These are phyloP conservation scores for Callocephalon fimbriatum DNA, from an alignment of 2,113 vertebrate genomes.

Conservation along the genomic window DNA sequence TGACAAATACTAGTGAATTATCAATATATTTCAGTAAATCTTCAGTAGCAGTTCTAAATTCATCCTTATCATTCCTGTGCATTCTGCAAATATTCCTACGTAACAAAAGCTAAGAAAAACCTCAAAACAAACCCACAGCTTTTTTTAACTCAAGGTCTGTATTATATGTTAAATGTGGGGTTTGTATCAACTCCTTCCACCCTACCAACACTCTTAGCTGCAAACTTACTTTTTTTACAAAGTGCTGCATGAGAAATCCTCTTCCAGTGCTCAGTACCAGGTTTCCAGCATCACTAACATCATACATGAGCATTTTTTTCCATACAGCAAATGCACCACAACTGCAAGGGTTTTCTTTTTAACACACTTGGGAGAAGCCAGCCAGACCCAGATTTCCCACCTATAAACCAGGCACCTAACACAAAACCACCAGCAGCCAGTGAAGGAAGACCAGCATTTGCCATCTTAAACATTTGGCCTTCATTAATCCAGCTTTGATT, in stretches of 20 bases:
- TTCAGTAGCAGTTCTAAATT: background rate
- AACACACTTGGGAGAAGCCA: background rate
- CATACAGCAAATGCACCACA: background rate
- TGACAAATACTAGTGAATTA: background rate
- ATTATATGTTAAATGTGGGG: background rate
- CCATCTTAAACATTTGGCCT: background rate
- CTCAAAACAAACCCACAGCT: background rate
- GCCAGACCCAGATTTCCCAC: background rate
- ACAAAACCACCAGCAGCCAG: background rate
- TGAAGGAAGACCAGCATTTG: background rate
- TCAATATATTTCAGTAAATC: background rate
- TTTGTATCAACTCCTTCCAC: background rate
- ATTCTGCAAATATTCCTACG: background rate
- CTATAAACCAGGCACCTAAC: background rate
- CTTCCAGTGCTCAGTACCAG: background rate
- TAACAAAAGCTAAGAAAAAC: background rate
- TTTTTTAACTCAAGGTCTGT: background rate
- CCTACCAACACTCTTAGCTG: background rate
- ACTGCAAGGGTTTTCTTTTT: background rate
- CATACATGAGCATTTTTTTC: background rate
- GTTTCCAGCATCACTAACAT: background rate
- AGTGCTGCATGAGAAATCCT: background rate
- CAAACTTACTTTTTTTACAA: fast-evolving
- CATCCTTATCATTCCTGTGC: background rate
- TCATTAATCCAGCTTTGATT: background rate